Evolutionary conservation across 2,113 vertebrate species (phyloP).

Genomic region (Urocitellus parryii): DNA sequence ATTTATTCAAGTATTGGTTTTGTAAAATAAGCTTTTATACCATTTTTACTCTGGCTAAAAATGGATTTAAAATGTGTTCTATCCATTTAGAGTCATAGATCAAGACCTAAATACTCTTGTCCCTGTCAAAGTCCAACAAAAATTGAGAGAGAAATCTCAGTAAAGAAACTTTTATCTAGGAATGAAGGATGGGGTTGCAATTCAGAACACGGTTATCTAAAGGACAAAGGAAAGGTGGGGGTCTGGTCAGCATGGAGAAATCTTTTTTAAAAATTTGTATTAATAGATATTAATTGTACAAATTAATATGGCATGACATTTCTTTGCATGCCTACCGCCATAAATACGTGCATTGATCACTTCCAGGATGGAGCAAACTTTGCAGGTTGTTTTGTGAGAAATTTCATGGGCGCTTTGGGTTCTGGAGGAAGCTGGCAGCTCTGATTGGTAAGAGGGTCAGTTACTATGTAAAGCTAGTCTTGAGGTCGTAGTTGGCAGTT

Average conservation of each 20-base stretch:
- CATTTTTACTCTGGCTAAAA: not conserved
- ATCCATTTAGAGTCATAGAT: not conserved
- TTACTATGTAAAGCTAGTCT: not conserved
- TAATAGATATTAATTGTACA: no score
- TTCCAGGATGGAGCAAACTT: not conserved
- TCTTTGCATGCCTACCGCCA: no score
- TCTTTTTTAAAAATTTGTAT: not conserved
- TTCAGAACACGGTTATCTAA: not conserved
- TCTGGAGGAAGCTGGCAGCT: not conserved
- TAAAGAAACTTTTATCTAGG: not conserved
- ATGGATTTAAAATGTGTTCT: not conserved
- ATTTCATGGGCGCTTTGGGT: not conserved
- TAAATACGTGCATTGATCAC: no score
- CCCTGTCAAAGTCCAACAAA: not conserved
- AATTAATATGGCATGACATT: no score
- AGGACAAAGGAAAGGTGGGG: not conserved
- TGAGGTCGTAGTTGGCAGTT: not conserved
- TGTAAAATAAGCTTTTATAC: not conserved
- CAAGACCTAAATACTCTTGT: not conserved
- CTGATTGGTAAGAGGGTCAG: not conserved
- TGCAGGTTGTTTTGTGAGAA: not conserved
- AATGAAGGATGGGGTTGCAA: not conserved
- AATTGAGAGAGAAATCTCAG: not conserved
- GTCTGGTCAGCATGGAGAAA: not conserved
- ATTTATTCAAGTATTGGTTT: not conserved